These are phyloP conservation scores for Notechis scutatus DNA, from an alignment of 2,113 vertebrate species.

Conservation along the genomic window DNA sequence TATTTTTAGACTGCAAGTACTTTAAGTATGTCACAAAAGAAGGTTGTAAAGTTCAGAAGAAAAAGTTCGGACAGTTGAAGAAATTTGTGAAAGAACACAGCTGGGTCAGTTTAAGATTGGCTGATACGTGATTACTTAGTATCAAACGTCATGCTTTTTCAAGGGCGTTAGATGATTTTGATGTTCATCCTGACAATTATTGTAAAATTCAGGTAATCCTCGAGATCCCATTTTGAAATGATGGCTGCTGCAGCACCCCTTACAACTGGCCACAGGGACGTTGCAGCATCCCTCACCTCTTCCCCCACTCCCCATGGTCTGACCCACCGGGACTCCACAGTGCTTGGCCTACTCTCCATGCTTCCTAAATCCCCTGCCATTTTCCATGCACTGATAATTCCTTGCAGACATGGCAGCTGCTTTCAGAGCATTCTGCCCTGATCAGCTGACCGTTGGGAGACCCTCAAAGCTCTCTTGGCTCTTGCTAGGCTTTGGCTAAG, in stretches of 20 bases:
- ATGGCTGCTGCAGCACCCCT: neutral
- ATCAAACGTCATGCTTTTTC: neutral
- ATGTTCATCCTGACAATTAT: neutral
- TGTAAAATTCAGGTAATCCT: neutral
- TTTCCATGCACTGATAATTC: neutral
- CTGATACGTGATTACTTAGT: slow-evolving; percentile 21
- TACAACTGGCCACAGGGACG: neutral
- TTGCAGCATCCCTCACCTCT: neutral
- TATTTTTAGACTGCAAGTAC: slow-evolving; percentile 69
- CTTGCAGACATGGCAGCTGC: neutral
- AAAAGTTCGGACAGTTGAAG: slow-evolving; percentile 66
- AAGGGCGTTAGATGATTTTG: neutral
- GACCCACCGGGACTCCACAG: neutral
- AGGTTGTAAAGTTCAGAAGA: slow-evolving; percentile 56
- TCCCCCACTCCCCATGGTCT: neutral
- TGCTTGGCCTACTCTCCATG: neutral
- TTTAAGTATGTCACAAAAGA: slow-evolving; percentile 66
- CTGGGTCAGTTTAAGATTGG: slow-evolving; percentile 27
- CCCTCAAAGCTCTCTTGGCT: neutral
- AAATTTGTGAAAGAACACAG: slow-evolving; percentile 67
- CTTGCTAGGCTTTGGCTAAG: neutral
- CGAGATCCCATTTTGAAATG: neutral
- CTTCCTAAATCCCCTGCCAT: neutral
- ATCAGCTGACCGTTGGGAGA: neutral
- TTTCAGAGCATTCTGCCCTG: neutral